Percentiles rank a stretch among this genome's conserved stretches.
Conservation (phyloP, 2,113 vertebrate species). For the Brachyhypopomus occidentalis region DNA sequence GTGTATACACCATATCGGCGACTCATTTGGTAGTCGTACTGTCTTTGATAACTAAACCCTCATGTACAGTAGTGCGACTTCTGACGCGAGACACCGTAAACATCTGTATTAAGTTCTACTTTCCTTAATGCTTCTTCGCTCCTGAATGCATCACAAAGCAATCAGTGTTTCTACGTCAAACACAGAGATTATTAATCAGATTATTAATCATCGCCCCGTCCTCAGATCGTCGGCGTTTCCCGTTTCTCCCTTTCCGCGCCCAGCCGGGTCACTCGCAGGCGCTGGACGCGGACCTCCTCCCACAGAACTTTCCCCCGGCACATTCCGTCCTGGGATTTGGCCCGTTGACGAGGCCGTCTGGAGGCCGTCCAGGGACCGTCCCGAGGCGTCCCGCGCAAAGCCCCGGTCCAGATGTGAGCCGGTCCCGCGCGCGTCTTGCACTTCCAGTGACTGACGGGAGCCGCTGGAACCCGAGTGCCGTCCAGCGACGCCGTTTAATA, state of each 20-base stretch:
- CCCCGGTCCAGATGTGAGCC: too few species aligned
- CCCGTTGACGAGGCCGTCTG: too few species aligned
- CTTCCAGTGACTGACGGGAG: too few species aligned
- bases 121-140: conserved; percentile 31
- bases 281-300: too few species aligned
- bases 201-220: conserved; percentile 55
- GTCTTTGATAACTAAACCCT: background rate
- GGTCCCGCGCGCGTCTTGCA: too few species aligned
- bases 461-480: too few species aligned
- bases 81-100: conserved; percentile 28
- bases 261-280: conserved; percentile 10
- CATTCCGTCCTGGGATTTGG: too few species aligned
- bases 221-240: conserved; percentile 55
- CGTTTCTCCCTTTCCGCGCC: conserved; percentile 38
- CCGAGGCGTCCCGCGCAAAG: too few species aligned
- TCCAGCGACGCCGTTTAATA: too few species aligned
- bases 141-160: conserved; percentile 53
- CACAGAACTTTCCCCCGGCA: too few species aligned
- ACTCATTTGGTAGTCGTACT: background rate
- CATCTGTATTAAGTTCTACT: conserved; percentile 48
- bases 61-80: background rate
- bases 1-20: background rate
- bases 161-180: conserved; percentile 57
- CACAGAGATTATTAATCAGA: background rate
- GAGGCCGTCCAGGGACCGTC: too few species aligned